A percentile compares a stretch with the other conserved stretches of the same genome.
Evolutionary conservation across 2,797 vertebrate species (phyloP).

Genomic region (Geotria australis): DNA sequence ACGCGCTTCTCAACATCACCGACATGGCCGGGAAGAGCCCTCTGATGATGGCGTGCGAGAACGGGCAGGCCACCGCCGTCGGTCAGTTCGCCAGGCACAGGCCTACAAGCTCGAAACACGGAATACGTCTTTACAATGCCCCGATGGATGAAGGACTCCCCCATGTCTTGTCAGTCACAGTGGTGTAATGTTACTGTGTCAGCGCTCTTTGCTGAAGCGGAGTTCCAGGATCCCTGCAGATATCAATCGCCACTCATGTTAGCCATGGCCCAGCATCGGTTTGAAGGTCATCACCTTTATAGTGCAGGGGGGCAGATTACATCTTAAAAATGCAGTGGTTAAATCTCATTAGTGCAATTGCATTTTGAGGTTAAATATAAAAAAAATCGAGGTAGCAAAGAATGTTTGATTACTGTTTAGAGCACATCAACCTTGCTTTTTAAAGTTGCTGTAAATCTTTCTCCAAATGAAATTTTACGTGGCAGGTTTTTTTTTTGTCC

Average conservation of each 20-base stretch:
- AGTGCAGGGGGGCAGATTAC: too few relatives aligned
- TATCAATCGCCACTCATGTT: too few relatives aligned
- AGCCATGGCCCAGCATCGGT: too few relatives aligned
- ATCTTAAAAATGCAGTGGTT: too few relatives aligned
- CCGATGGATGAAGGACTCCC: background rate
- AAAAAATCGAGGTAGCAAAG: background rate
- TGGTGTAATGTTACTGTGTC: too few relatives aligned
- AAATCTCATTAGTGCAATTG: too few relatives aligned
- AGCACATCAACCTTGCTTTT: background rate
- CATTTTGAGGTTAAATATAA: too few relatives aligned
- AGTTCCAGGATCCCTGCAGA: too few relatives aligned
- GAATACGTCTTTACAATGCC: background rate
- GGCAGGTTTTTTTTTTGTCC: background rate
- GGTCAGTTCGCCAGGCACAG: slow-evolving; percentile 10
- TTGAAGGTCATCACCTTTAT: too few relatives aligned
- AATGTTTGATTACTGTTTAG: background rate
- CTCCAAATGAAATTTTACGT: background rate
- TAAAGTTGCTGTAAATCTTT: background rate
- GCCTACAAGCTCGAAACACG: background rate
- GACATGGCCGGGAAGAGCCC: slow-evolving; percentile 38
- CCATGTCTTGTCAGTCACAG: background rate
- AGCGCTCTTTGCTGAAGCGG: too few relatives aligned
- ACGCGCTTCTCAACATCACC: slow-evolving; percentile 23
- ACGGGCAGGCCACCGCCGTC: slow-evolving; percentile 25
- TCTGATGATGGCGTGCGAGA: slow-evolving; percentile 53